A percentile compares a stretch with the other conserved stretches of the same genome.
phyloP scores from a whole-genome alignment of 2,113 vertebrate genomes.

The Callithrix jacchus region DNA sequence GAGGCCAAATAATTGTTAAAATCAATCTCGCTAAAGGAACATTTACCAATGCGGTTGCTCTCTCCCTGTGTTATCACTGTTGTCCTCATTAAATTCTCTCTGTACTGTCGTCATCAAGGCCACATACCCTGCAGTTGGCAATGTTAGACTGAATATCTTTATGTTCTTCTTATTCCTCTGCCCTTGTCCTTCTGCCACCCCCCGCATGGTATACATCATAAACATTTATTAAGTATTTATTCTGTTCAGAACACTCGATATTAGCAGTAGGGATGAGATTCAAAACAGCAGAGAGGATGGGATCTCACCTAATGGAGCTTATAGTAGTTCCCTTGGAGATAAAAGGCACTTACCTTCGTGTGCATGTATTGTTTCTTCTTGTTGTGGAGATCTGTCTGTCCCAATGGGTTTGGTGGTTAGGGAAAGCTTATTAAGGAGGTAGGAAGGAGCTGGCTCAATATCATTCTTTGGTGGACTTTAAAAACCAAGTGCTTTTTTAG shows the following conservation, averaged over 20 bases:
- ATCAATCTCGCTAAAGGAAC: neutral
- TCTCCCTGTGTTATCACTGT: neutral
- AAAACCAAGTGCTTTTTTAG: neutral
- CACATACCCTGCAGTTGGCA: too few relatives aligned
- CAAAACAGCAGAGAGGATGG: neutral
- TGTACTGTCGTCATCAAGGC: accelerated
- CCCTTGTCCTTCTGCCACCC: neutral
- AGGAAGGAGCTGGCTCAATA: neutral
- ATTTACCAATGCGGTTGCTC: neutral
- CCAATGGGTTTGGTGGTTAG: neutral
- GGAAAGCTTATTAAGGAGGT: neutral
- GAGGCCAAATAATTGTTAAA: neutral
- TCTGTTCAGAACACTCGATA: neutral
- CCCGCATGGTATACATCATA: neutral
- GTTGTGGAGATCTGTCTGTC: neutral
- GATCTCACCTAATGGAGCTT: neutral
- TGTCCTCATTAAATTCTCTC: neutral
- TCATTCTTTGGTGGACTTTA: neutral
- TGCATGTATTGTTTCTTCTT: neutral
- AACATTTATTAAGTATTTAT: neutral
- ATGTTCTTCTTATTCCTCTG: neutral
- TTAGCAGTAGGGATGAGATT: neutral
- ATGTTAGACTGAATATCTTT: neutral
- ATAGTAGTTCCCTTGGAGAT: too few relatives aligned
- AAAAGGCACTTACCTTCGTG: neutral